Evolutionary conservation across 1,140 invertebrate genomes (phyloP).

Genomic region (Drosophila tristis): DNA sequence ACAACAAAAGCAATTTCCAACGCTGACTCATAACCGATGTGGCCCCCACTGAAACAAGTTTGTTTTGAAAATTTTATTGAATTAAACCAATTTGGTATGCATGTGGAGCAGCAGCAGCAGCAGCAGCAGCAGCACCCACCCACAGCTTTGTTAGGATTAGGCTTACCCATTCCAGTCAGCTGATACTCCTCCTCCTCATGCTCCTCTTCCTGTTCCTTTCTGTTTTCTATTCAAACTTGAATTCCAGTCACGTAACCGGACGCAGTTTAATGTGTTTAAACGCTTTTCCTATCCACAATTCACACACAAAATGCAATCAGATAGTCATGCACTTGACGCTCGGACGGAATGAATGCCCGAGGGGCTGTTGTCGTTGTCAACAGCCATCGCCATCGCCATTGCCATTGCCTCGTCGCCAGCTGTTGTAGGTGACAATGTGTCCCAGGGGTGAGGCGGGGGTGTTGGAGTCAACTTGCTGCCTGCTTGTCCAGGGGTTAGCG

Average conservation of each 20-base stretch:
- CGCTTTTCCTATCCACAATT: slow-evolving; percentile 65
- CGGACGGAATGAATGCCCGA: slow-evolving; percentile 14
- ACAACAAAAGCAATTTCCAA: slow-evolving; percentile 55
- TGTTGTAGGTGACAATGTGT: slow-evolving; percentile 54
- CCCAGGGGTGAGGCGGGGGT: not conserved
- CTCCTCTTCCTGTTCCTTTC: too few species aligned
- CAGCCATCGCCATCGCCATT: slow-evolving; percentile 46
- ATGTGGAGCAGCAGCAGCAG: slow-evolving; percentile 19
- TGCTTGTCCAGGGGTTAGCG: slow-evolving; percentile 45
- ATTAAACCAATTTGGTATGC: slow-evolving; percentile 75
- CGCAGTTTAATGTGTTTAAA: slow-evolving; percentile 52
- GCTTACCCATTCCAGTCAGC: too few species aligned
- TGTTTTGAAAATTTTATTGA: slow-evolving; percentile 65
- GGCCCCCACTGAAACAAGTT: slow-evolving; percentile 50
- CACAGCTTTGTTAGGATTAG: slow-evolving; percentile 3
- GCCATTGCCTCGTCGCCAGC: slow-evolving; percentile 22
- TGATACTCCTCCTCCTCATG: not conserved
- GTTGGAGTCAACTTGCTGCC: slow-evolving; percentile 13
- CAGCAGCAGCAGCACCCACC: not conserved
- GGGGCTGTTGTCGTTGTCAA: slow-evolving; percentile 51
- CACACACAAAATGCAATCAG: slow-evolving; percentile 66
- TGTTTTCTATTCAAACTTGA: slow-evolving; percentile 5
- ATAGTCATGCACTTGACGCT: slow-evolving; percentile 48
- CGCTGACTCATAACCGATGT: slow-evolving; percentile 69
- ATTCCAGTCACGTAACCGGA: slow-evolving; percentile 61